Evolutionary conservation across 1,140 invertebrate species (phyloP).

Genomic region (Apocrypta bakeri): DNA sequence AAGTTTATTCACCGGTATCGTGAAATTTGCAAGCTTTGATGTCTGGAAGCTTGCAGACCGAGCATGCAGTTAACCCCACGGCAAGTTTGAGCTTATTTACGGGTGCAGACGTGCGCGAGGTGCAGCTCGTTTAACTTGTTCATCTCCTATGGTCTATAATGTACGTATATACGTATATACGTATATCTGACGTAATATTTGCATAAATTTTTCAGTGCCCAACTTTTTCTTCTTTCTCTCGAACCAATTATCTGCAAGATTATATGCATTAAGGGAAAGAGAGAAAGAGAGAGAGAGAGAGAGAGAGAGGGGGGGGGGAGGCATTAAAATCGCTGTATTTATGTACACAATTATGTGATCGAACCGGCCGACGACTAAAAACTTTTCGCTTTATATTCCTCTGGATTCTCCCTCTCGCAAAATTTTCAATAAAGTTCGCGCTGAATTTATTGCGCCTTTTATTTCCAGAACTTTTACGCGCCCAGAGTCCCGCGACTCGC

Average conservation of each 20-base stretch:
- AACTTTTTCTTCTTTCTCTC: not conserved
- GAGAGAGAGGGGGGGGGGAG: too few relatives aligned
- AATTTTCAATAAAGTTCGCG: conserved; percentile 31
- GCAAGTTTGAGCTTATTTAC: conserved; percentile 43
- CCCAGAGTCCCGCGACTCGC: not conserved
- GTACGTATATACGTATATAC: not conserved
- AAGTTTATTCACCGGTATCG: conserved; percentile 43
- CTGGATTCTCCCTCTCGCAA: not conserved
- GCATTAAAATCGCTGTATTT: conserved; percentile 30
- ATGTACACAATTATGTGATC: not conserved
- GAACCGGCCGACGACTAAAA: not conserved
- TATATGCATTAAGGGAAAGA: too few relatives aligned
- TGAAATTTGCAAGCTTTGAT: conserved; percentile 45
- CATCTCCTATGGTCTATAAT: not conserved
- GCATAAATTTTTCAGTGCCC: not conserved
- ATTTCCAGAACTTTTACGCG: conserved; percentile 36
- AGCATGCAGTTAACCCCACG: conserved; percentile 28
- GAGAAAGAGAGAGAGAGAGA: too few relatives aligned
- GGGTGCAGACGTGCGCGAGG: conserved; percentile 24
- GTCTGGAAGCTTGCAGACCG: conserved; percentile 13
- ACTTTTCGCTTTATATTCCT: conserved; percentile 10
- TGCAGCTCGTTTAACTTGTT: conserved; percentile 7
- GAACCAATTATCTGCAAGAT: conserved; percentile 18
- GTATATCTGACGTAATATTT: too few relatives aligned
- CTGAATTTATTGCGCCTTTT: conserved; percentile 32